phyloP scores from a whole-genome alignment of 2,113 vertebrate species.

The Atherinomorus stipes region DNA sequence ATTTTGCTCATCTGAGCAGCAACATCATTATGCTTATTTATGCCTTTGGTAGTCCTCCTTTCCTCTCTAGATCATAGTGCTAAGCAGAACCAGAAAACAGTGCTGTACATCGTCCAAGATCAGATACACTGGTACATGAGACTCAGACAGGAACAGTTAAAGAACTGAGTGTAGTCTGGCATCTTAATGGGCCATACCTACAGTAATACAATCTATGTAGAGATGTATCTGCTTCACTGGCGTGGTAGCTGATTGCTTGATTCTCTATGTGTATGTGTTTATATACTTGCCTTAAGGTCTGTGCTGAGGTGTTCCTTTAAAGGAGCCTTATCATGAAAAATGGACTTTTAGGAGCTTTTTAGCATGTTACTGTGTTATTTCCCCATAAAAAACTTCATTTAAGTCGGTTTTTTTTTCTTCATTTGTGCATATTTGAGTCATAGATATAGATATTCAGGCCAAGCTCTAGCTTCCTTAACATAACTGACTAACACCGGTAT shows the following conservation, averaged over 20 bases:
- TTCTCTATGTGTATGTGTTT: slow-evolving; percentile 12
- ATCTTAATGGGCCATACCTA: slow-evolving; percentile 10
- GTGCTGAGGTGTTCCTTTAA: slow-evolving; percentile 51
- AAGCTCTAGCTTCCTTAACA: no score
- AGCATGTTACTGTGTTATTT: no score
- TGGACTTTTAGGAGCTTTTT: no score
- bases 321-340: no score
- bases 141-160: slow-evolving; percentile 32
- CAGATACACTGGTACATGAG: slow-evolving; percentile 25
- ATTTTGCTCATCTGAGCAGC: neutral
- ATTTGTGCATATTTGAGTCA: no score
- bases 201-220: slow-evolving; percentile 18
- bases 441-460: no score
- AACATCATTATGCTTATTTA: neutral
- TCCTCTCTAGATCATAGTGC: slow-evolving; percentile 19
- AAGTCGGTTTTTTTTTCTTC: no score
- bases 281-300: slow-evolving; percentile 14
- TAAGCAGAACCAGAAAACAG: slow-evolving; percentile 60
- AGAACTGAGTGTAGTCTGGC: slow-evolving; percentile 17
- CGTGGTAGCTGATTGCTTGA: slow-evolving; percentile 9
- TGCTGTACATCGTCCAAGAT: slow-evolving; percentile 42
- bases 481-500: no score
- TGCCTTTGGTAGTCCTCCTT: slow-evolving; percentile 5
- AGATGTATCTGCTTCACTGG: neutral
- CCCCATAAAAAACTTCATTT: no score